Conservation (phyloP, 2,113 vertebrate species). For the Cynoglossus semilaevis region DNA sequence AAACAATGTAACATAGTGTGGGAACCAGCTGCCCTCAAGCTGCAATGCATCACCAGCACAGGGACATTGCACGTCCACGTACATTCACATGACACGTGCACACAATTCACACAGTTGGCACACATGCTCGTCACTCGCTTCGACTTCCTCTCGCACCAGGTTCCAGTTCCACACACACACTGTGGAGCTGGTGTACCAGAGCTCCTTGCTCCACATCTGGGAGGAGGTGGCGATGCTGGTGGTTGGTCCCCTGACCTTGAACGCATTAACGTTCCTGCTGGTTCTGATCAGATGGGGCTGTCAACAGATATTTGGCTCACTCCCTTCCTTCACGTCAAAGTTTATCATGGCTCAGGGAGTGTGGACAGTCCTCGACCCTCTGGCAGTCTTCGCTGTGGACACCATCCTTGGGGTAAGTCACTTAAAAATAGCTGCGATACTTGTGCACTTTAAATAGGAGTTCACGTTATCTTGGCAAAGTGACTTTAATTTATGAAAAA, state of each 20-base stretch:
- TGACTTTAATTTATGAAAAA: slow-evolving; percentile 73
- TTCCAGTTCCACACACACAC: slow-evolving; percentile 84
- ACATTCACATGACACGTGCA: slow-evolving; percentile 23
- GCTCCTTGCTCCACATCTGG: slow-evolving; percentile 80
- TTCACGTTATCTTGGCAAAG: slow-evolving; percentile 83
- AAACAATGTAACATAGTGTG: slow-evolving; percentile 30
- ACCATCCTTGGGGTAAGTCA: slow-evolving; percentile 96
- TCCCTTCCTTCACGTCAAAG: slow-evolving; percentile 94
- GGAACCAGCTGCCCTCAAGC: slow-evolving; percentile 39
- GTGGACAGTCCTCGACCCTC: slow-evolving; percentile 94
- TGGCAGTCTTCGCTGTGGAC: slow-evolving; percentile 93
- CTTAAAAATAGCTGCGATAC: slow-evolving; percentile 88
- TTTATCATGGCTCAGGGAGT: slow-evolving; percentile 91
- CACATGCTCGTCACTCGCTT: slow-evolving; percentile 42
- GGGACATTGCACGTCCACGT: slow-evolving; percentile 27
- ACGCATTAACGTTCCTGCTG: slow-evolving; percentile 79
- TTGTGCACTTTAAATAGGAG: slow-evolving; percentile 83
- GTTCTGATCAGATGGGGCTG: slow-evolving; percentile 95
- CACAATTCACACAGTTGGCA: slow-evolving; percentile 1
- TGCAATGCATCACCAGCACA: slow-evolving; percentile 33
- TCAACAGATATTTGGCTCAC: slow-evolving; percentile 90
- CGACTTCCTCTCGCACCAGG: slow-evolving; percentile 66
- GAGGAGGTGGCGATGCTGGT: slow-evolving; percentile 88
- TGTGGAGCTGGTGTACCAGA: slow-evolving; percentile 87
- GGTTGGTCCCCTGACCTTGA: slow-evolving; percentile 89